phyloP scores from a whole-genome alignment of 2,797 vertebrate genomes.

The Halcyon smyrnensis region DNA sequence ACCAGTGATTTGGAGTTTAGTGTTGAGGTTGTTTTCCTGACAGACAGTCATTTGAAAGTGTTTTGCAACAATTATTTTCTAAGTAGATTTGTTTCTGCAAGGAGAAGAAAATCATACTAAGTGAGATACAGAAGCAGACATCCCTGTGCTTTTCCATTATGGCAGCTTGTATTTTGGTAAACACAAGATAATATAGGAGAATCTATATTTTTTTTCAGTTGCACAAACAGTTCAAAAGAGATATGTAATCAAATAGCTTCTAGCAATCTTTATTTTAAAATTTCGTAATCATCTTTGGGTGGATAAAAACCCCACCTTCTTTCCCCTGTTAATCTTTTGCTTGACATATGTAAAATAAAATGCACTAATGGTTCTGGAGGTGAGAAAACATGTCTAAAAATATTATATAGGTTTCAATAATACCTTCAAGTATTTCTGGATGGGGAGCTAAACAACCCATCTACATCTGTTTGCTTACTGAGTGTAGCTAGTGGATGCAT shows the following conservation, averaged over 20 bases:
- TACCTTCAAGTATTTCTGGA: neutral
- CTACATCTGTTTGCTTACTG: neutral
- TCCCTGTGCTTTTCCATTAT: neutral
- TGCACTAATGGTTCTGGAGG: neutral
- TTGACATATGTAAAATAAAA: neutral
- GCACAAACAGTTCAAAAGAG: neutral
- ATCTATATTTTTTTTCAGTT: neutral
- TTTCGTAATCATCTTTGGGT: neutral
- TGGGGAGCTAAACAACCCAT: neutral
- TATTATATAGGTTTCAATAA: neutral
- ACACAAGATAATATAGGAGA: neutral
- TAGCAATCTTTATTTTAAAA: slow-evolving; percentile 4
- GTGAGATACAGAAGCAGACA: neutral
- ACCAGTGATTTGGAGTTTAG: neutral
- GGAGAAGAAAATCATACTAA: neutral
- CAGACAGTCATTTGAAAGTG: neutral
- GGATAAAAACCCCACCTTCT: neutral
- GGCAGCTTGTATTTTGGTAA: neutral
- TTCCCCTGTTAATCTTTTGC: neutral
- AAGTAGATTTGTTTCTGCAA: slow-evolving; percentile 4
- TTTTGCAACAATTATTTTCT: neutral
- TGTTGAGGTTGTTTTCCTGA: neutral
- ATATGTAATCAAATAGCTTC: neutral
- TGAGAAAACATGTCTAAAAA: neutral
- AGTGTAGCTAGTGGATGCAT: neutral